Conservation (phyloP, 2,113 vertebrate species). For the Pelecanoides urinatrix region DNA sequence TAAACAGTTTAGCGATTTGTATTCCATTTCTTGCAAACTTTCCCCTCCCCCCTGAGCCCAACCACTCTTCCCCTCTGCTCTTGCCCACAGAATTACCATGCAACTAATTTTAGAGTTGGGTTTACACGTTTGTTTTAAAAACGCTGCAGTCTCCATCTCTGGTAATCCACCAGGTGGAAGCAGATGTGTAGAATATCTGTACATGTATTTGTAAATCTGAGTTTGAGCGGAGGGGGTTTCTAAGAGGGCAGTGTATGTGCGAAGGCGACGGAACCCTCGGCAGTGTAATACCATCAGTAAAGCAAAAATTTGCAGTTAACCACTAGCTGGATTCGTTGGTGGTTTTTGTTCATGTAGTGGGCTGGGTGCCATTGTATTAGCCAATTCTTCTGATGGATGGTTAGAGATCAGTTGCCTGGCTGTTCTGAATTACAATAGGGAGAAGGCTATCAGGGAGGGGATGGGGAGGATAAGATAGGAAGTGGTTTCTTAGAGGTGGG, state of each 20-base stretch:
- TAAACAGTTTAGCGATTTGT: background rate
- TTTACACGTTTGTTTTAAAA: background rate
- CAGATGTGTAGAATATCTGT: conserved; percentile 33
- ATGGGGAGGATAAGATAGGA: background rate
- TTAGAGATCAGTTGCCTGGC: background rate
- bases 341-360: conserved; percentile 15
- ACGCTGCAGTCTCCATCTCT: background rate
- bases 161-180: conserved; percentile 59
- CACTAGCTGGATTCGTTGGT: conserved; percentile 5
- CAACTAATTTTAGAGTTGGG: background rate
- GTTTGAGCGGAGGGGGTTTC: background rate
- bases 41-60: background rate
- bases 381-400: background rate
- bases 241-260: background rate
- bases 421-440: background rate
- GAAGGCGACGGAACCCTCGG: background rate
- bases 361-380: background rate
- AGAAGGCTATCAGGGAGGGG: background rate
- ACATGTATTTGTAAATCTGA: background rate
- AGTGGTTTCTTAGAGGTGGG: conserved; percentile 16
- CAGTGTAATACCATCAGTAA: background rate
- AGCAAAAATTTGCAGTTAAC: background rate
- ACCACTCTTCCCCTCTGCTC: background rate
- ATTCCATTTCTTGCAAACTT: background rate
- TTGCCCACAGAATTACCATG: background rate